phyloP scores from a whole-genome alignment of 2,888 invertebrate species.

The Phyto melanocephala region DNA sequence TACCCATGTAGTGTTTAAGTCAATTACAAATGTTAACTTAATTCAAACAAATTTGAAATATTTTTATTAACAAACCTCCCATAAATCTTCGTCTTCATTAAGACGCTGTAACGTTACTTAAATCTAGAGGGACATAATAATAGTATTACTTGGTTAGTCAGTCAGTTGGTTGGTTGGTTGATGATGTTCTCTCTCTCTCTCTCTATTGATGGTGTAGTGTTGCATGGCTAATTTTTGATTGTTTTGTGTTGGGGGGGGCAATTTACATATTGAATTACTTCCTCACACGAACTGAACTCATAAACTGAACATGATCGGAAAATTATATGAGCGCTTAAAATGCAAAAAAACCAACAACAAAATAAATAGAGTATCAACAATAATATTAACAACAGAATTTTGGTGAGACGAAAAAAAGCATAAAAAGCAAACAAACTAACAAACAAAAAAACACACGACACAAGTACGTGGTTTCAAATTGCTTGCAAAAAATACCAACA shows the following conservation, averaged over 20 bases:
- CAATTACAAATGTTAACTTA: constrained; percentile 52
- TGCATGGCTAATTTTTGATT: constrained; percentile 75
- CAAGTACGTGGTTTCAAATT: constrained; percentile 58
- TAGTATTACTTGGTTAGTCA: neutral
- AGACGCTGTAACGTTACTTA: neutral
- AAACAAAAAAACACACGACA: constrained; percentile 57
- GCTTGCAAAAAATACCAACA: constrained; percentile 24
- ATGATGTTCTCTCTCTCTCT: constrained; percentile 14
- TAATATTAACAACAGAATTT: constrained; percentile 33
- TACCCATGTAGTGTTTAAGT: neutral
- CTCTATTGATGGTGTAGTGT: constrained; percentile 45
- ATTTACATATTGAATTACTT: constrained; percentile 74
- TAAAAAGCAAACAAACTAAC: too few species aligned
- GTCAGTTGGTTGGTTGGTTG: neutral
- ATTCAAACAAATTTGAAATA: constrained; percentile 13
- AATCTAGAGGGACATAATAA: constrained; percentile 23
- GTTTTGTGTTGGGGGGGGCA: constrained; percentile 67
- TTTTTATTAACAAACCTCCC: constrained; percentile 26
- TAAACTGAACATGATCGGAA: constrained; percentile 66
- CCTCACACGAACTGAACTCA: constrained; percentile 68
- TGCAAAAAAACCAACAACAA: constrained; percentile 26
- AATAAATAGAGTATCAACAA: constrained; percentile 29
- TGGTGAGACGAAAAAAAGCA: neutral
- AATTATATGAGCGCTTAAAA: constrained; percentile 60
- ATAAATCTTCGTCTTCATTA: constrained; percentile 8